Evolutionary conservation across 2,113 vertebrate genomes (phyloP).

Genomic region (Urocynchramus pylzowi): DNA sequence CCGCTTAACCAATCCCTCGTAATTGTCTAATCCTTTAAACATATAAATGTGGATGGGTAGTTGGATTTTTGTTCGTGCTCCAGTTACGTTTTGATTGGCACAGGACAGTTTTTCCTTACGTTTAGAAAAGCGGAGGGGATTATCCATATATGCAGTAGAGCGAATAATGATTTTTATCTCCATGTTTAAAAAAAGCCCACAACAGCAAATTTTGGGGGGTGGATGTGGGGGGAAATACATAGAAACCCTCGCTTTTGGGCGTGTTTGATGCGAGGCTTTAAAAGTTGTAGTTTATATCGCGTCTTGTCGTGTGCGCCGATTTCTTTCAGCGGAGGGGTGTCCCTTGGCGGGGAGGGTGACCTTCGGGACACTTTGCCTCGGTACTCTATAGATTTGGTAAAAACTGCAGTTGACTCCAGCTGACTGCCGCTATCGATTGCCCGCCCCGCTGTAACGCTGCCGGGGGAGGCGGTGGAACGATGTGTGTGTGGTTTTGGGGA

Average conservation of each 20-base stretch:
- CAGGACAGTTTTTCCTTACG: slow-evolving; percentile 37
- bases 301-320: background rate
- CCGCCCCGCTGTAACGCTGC: slow-evolving; percentile 37
- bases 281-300: slow-evolving; percentile 63
- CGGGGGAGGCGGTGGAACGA: background rate
- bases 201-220: background rate
- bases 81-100: slow-evolving; percentile 71
- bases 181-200: background rate
- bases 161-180: slow-evolving; percentile 26
- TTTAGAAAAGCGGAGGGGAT: slow-evolving; percentile 55
- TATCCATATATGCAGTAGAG: slow-evolving; percentile 48
- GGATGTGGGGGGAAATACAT: rapidly evolving
- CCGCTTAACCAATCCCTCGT: slow-evolving; percentile 32
- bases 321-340: background rate
- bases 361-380: slow-evolving; percentile 57
- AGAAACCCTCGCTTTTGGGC: background rate
- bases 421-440: slow-evolving; percentile 23
- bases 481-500: background rate
- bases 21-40: slow-evolving; percentile 64
- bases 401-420: slow-evolving; percentile 50
- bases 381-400: slow-evolving; percentile 40
- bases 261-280: background rate
- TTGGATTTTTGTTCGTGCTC: slow-evolving; percentile 69
- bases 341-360: slow-evolving; percentile 45
- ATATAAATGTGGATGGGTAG: slow-evolving; percentile 57